These are phyloP conservation scores for Apis florea DNA, from an alignment of 1,140 invertebrate genomes.

Conservation along the genomic window DNA sequence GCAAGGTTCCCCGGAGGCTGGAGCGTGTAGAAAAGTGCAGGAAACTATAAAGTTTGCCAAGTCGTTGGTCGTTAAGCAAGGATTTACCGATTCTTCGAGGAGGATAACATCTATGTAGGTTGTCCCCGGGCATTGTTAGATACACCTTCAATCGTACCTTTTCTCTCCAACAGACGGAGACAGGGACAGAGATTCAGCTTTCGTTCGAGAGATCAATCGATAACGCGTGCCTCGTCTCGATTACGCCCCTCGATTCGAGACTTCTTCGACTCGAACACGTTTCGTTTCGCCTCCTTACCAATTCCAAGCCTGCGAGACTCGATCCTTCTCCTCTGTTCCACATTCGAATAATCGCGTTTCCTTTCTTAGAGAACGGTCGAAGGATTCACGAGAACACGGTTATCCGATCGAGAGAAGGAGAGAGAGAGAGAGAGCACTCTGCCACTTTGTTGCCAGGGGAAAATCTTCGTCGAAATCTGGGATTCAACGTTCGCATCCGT, in stretches of 20 bases:
- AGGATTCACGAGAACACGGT: constrained; percentile 54
- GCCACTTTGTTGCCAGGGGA: constrained; percentile 41
- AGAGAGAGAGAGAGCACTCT: neutral
- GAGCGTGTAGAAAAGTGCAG: constrained; percentile 43
- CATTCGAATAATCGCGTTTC: constrained; percentile 48
- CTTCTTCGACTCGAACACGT: constrained; percentile 38
- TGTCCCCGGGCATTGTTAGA: constrained; percentile 21
- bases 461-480: constrained; percentile 40
- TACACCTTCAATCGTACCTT: constrained; percentile 21
- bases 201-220: constrained; percentile 54
- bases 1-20: neutral
- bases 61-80: constrained; percentile 70
- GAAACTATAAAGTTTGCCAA: constrained; percentile 63
- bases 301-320: constrained; percentile 64
- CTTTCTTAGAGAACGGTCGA: constrained; percentile 26
- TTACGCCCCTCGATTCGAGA: constrained; percentile 30
- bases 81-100: constrained; percentile 68
- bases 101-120: constrained; percentile 65
- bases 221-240: constrained; percentile 60
- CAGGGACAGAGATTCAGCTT: constrained; percentile 14
- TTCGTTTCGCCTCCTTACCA: constrained; percentile 53
- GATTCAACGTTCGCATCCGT: constrained; percentile 22
- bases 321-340: constrained; percentile 17
- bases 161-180: neutral
- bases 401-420: constrained; percentile 40